These are phyloP conservation scores for Cephus rjabovi DNA, from an alignment of 2,888 invertebrate genomes.

Conservation along the genomic window DNA sequence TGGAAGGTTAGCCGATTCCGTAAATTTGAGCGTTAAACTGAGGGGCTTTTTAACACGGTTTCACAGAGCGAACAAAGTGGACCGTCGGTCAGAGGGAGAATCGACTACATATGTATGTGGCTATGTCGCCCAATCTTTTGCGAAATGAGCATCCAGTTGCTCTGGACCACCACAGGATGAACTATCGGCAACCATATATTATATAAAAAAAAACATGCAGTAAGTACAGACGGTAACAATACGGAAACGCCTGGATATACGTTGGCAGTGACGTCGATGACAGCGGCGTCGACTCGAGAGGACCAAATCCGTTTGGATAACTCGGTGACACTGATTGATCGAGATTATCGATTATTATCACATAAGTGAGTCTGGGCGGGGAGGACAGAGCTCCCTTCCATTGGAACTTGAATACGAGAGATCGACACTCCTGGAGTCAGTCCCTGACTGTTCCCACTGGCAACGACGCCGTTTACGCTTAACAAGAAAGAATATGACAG, in stretches of 20 bases:
- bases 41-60: background rate
- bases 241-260: background rate
- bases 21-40: background rate
- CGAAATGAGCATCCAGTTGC: too few species aligned
- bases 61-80: slow-evolving; percentile 1
- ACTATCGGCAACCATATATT: background rate
- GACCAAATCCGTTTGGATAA: slow-evolving; percentile 1
- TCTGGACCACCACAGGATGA: slow-evolving; percentile 1
- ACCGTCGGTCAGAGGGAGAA: background rate
- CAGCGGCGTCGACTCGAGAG: background rate
- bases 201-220: background rate
- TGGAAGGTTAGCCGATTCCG: background rate
- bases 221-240: background rate
- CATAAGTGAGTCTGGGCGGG: background rate
- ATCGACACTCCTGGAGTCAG: too few species aligned
- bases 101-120: too few species aligned
- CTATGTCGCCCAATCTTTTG: too few species aligned
- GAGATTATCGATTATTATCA: slow-evolving; percentile 5
- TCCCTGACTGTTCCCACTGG: too few species aligned
- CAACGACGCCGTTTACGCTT: too few species aligned
- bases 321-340: slow-evolving; percentile 4
- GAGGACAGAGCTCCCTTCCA: background rate
- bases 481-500: too few species aligned
- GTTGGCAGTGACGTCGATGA: too few species aligned
- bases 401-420: too few species aligned